Conservation (phyloP, 2,113 vertebrate species). For the Cathartes aura region DNA sequence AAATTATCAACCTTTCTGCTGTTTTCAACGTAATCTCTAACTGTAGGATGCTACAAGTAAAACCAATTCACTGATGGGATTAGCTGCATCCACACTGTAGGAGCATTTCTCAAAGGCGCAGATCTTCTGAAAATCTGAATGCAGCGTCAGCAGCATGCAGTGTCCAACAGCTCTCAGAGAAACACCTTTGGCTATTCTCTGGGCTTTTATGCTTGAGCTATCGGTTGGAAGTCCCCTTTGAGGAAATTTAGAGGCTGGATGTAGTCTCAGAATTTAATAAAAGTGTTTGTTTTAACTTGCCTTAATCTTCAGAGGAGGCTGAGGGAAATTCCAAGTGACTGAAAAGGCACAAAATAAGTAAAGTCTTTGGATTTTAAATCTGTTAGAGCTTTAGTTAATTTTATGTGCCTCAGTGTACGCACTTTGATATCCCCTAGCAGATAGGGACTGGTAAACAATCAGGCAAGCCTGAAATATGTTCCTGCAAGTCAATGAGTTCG, state of each 20-base stretch:
- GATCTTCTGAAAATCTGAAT: not conserved
- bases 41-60: not conserved
- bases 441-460: not conserved
- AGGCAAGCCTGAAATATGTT: not conserved
- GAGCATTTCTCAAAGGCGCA: not conserved
- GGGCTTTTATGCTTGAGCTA: not conserved
- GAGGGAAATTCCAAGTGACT: constrained; percentile 6
- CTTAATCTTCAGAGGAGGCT: not conserved
- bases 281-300: not conserved
- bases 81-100: not conserved
- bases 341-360: not conserved
- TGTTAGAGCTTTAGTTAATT: not conserved
- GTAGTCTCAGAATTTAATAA: not conserved
- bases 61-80: not conserved
- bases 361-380: not conserved
- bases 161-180: not conserved
- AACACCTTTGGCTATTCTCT: not conserved
- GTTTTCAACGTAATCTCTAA: not conserved
- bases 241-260: not conserved
- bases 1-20: not conserved
- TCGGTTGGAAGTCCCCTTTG: not conserved
- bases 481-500: not conserved
- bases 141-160: not conserved
- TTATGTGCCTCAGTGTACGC: not conserved
- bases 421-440: not conserved